A percentile compares a stretch with the other conserved stretches of the same genome.
Evolutionary conservation across 2,888 invertebrate genomes (phyloP).

Genomic region (Volucella bombylans): DNA sequence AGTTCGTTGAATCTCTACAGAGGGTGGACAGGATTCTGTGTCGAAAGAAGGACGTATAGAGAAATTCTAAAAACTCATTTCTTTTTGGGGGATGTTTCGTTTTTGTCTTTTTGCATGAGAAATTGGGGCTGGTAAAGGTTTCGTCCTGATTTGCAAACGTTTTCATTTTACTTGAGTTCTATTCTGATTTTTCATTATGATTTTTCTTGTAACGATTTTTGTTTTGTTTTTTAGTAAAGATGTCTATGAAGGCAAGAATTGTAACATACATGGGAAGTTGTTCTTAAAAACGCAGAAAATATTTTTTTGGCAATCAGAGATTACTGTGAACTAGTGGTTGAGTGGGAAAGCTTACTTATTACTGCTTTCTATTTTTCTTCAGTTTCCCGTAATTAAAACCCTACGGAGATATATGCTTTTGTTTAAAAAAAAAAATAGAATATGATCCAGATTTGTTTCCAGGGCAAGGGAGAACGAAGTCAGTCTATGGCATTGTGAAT

Average conservation of each 20-base stretch:
- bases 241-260: not conserved
- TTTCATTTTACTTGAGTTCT: slow-evolving; percentile 12
- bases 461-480: no score
- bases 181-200: slow-evolving; percentile 48
- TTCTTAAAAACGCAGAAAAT: slow-evolving; percentile 26
- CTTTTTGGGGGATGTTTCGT: slow-evolving; percentile 12
- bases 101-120: not conserved
- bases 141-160: slow-evolving; percentile 56
- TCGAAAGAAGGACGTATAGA: not conserved
- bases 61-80: slow-evolving; percentile 55
- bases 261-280: slow-evolving; percentile 24
- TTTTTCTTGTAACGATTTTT: slow-evolving; percentile 1
- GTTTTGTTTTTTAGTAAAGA: slow-evolving; percentile 6
- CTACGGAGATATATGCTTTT: slow-evolving; percentile 4
- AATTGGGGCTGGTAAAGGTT: slow-evolving; percentile 7
- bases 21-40: not conserved
- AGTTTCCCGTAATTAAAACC: slow-evolving; percentile 55
- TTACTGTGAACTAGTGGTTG: slow-evolving; percentile 40
- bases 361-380: not conserved
- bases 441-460: no score
- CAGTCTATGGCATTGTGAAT: no score
- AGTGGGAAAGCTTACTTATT: slow-evolving; percentile 9
- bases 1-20: not conserved
- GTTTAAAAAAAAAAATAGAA: not conserved
- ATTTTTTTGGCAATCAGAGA: slow-evolving; percentile 41